A percentile compares a stretch with the other conserved stretches of the same genome.
These are phyloP conservation scores for Solen grandis DNA, from an alignment of 1,140 invertebrate species.

Conservation along the genomic window DNA sequence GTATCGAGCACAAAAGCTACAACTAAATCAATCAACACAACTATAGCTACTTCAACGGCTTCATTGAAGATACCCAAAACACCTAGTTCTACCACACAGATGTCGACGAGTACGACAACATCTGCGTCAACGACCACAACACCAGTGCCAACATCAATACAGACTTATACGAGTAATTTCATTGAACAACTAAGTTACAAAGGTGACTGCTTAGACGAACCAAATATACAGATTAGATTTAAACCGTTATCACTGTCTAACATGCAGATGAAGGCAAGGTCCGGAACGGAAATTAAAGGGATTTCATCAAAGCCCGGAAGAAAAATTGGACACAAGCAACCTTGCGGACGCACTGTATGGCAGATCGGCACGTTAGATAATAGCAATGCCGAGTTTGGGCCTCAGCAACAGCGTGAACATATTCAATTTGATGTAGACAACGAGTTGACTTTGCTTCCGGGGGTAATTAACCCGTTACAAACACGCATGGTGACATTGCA, in stretches of 20 bases:
- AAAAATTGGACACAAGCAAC: background rate
- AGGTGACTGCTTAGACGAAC: background rate
- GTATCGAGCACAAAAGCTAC: background rate
- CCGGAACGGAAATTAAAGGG: background rate
- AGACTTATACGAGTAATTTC: background rate
- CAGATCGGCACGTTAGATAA: conserved; percentile 14
- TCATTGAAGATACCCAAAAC: too few relatives aligned
- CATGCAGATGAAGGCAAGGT: background rate
- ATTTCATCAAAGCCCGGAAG: background rate
- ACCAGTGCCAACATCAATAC: background rate
- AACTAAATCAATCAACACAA: background rate
- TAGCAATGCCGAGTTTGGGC: conserved; percentile 21
- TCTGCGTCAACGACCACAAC: background rate
- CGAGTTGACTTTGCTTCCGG: background rate
- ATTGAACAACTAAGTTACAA: background rate
- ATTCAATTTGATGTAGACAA: conserved; percentile 4
- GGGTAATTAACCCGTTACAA: background rate
- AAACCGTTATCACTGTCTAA: background rate
- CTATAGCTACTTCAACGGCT: background rate
- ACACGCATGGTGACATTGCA: background rate
- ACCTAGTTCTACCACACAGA: too few relatives aligned
- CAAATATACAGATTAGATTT: background rate
- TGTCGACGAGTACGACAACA: background rate
- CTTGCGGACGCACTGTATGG: background rate
- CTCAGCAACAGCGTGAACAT: background rate